Evolutionary conservation across 2,797 vertebrate genomes (phyloP), one percentile per base, ranked within the genome.

Genomic region (Megaceryle alcyon): DNA sequence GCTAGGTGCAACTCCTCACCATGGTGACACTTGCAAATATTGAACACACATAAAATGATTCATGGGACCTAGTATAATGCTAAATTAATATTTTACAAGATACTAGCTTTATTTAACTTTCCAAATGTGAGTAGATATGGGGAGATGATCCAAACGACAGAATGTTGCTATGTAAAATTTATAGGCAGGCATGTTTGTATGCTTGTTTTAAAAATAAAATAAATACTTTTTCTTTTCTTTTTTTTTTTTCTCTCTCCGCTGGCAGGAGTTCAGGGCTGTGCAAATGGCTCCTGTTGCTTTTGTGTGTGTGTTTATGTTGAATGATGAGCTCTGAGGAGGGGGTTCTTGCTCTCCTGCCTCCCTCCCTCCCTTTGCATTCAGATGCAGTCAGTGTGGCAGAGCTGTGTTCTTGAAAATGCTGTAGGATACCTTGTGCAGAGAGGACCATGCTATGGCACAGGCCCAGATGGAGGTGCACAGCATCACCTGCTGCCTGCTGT

Each of bases 21-120:
- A 97, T 96, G 94, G 96, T 75, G 97, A 97, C 84, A 53, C 84
- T 82, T 72, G 78, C 90, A 96, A 97, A 95, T 91, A 95, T 37
- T 93, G 72, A 94, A 20, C 83, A 78, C 76, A 77, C 46, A 72
- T n/a, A 51, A 59, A 73, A 20, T 77, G 88, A 92, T 96, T 88
- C 90, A 80, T 64, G 57, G 68, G 39, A 60, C 80, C 63, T 60
- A 63, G 66, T 31, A 51, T 51, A 75, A 94, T 82, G 69, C 83
- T 95, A 86, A 92, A 96, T 96, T 90, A 93, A 93, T 92, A 95
- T 77, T 94, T 93, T 64, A 93, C 79, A 61, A 73, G 86, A 87
- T 53, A 69, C 66, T 87, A 46, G 70, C 82, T 91, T 86, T 95
- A 86, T 94, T 94, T 94, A 85, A 73, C 90, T 90, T 95, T 77